phyloP scores from a whole-genome alignment of 2,113 vertebrate species.

The Caloenas nicobarica region DNA sequence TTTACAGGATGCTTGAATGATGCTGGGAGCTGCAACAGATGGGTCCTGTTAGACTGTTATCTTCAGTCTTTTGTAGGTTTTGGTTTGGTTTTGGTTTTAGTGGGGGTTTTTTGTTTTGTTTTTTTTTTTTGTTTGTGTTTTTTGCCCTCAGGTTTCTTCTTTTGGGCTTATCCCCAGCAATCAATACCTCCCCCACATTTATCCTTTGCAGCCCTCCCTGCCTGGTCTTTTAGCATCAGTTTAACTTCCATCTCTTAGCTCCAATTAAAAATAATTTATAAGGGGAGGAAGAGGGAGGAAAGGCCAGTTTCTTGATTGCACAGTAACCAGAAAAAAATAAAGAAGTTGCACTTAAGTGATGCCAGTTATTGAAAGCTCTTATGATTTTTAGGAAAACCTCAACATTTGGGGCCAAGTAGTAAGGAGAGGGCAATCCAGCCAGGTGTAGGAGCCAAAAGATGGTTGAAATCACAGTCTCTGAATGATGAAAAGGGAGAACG shows the following conservation, averaged over 20 bases:
- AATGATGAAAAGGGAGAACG: not conserved
- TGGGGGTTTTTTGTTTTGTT: too few species aligned
- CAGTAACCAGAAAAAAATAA: not conserved
- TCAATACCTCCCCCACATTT: not conserved
- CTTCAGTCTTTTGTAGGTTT: not conserved
- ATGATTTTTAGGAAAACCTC: not conserved
- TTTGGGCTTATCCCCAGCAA: not conserved
- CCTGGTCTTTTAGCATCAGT: not conserved
- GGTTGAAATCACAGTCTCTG: not conserved
- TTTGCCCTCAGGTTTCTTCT: not conserved
- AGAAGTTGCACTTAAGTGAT: accelerated
- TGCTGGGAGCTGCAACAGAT: constrained; percentile 22
- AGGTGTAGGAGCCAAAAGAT: not conserved
- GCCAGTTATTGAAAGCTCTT: not conserved
- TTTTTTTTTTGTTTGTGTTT: too few species aligned
- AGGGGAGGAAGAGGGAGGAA: not conserved
- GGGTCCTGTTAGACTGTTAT: not conserved
- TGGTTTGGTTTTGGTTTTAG: too few species aligned
- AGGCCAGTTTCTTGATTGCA: not conserved
- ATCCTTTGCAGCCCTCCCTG: not conserved
- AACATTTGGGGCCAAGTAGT: not conserved
- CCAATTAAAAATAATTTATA: not conserved
- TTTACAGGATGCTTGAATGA: not conserved
- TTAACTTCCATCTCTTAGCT: not conserved
- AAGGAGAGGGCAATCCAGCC: not conserved